Conservation (phyloP, 2,797 vertebrate genomes). For the Austrolebias charrua region DNA sequence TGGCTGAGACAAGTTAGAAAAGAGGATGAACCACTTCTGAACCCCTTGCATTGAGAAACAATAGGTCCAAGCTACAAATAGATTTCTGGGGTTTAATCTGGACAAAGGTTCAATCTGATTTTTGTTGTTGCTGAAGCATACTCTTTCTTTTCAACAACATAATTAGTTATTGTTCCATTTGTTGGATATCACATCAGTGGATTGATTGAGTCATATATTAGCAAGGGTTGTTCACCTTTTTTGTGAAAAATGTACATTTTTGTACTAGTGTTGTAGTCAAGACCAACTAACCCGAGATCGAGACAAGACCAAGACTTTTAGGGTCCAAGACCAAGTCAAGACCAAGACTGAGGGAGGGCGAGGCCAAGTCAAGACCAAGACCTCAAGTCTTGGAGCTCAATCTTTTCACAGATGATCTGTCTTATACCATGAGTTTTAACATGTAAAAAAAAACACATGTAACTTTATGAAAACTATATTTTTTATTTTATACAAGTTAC, state of each 20-base stretch:
- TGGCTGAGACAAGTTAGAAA: constrained; percentile 1
- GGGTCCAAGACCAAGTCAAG: no score
- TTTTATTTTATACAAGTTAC: no score
- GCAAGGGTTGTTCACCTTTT: constrained; percentile 39
- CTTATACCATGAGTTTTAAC: no score
- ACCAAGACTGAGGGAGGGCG: no score
- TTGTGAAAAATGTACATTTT: constrained; percentile 7
- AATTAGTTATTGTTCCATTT: constrained; percentile 56
- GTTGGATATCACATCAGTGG: constrained; percentile 44
- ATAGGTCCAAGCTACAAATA: constrained; percentile 45
- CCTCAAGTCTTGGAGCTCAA: no score
- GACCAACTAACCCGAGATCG: no score
- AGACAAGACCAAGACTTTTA: no score
- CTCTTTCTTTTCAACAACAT: constrained; percentile 32
- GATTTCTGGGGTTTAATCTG: constrained; percentile 25
- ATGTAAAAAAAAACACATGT: no score
- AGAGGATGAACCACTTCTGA: constrained; percentile 24
- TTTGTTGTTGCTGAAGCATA: constrained; percentile 37
- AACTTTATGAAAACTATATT: no score
- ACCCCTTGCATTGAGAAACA: constrained; percentile 11
- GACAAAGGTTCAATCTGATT: constrained; percentile 28
- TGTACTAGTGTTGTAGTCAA: no score
- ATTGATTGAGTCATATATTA: constrained; percentile 45
- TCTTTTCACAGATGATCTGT: no score
- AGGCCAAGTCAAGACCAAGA: no score